Evolutionary conservation across 64 coral and sea anemone genomes (phyloP).

Genomic region (Montipora foliosa): DNA sequence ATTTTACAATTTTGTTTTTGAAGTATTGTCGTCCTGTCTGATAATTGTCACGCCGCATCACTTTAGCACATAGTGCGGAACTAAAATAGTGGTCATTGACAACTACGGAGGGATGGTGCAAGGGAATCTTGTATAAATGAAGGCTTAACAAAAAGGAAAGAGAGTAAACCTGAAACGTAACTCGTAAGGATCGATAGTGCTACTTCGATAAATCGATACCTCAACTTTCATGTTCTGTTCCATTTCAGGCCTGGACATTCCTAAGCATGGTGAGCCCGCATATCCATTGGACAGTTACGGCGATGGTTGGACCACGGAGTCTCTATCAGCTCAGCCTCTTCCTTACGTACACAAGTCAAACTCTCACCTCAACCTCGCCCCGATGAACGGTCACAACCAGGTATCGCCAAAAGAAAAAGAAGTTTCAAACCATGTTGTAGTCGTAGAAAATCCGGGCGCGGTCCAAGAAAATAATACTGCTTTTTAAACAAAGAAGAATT

Average conservation of each 20-base stretch:
- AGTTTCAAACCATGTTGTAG: not conserved
- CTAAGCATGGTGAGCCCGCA: constrained; percentile 87
- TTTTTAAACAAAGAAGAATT: too few relatives aligned
- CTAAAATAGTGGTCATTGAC: too few relatives aligned
- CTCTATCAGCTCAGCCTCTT: not conserved
- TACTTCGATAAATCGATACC: not conserved
- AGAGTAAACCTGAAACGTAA: not conserved
- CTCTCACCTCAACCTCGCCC: not conserved
- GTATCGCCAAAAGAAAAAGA: not conserved
- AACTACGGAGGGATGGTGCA: too few relatives aligned
- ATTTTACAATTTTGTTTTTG: too few relatives aligned
- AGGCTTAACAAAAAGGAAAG: too few relatives aligned
- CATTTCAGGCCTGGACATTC: constrained; percentile 77
- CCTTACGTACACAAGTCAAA: not conserved
- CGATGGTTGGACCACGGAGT: constrained; percentile 68
- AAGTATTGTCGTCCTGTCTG: too few relatives aligned
- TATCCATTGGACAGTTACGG: constrained; percentile 90
- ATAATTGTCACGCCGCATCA: too few relatives aligned
- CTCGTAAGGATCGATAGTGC: too few relatives aligned
- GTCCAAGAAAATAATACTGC: not conserved
- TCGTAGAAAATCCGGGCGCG: not conserved
- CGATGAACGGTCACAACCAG: not conserved
- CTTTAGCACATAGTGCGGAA: too few relatives aligned
- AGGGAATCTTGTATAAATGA: too few relatives aligned
- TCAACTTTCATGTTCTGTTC: not conserved